phyloP scores from a whole-genome alignment of 2,888 invertebrate species.

The Lasioglossum oenotherae region DNA sequence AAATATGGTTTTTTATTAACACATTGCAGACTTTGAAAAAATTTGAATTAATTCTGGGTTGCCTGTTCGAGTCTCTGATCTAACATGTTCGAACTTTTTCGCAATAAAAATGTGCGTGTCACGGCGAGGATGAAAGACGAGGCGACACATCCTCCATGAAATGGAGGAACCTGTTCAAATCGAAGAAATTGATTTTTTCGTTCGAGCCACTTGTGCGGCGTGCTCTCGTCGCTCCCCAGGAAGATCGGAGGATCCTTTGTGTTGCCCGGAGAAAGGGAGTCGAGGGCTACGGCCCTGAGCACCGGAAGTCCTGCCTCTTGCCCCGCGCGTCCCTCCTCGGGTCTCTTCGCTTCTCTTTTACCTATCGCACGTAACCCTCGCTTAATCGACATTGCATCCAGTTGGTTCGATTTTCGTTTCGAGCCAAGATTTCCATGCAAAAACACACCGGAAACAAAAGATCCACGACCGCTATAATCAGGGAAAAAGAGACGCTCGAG shows the following conservation, averaged over 20 bases:
- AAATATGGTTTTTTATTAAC: no score
- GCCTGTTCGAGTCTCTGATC: background rate
- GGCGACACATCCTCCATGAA: background rate
- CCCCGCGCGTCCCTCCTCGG: constrained; percentile 2
- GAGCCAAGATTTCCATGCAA: constrained; percentile 1
- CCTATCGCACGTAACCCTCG: constrained; percentile 42
- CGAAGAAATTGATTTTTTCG: constrained; percentile 1
- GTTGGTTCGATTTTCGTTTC: constrained; percentile 8
- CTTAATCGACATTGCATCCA: constrained; percentile 33
- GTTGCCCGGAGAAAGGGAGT: constrained; percentile 50
- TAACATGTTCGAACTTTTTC: background rate
- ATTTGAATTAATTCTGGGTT: background rate
- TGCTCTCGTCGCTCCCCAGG: constrained; percentile 28
- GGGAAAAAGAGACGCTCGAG: background rate
- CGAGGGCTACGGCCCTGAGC: constrained; percentile 67
- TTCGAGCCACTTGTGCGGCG: background rate
- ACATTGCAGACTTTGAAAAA: background rate
- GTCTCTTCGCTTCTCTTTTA: constrained; percentile 1
- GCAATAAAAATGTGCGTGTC: background rate
- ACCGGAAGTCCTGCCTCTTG: constrained; percentile 65
- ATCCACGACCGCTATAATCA: background rate
- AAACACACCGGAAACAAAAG: constrained; percentile 1
- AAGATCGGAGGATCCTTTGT: constrained; percentile 57
- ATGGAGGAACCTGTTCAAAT: background rate
- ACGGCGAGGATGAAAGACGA: background rate